Evolutionary conservation across 2,888 invertebrate genomes (phyloP), one percentile per base, ranked within the genome.

Genomic region (Heliconius ismenius): DNA sequence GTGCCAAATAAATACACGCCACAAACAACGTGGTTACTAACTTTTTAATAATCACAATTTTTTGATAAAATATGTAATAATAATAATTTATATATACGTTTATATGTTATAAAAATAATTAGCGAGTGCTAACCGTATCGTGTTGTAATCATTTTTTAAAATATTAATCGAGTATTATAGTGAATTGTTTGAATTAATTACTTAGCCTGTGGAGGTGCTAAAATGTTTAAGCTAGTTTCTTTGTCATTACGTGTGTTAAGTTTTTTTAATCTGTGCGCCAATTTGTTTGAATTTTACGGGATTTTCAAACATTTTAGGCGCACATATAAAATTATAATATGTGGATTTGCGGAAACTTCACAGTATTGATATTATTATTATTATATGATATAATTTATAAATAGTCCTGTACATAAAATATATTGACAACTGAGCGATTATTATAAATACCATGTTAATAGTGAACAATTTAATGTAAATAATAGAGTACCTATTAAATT

Each of bases 391-490:
- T 70, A 90, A 92, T 92, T 92, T 93, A 93, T 93, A 92, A 92
- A 92, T 92, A 93, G 91, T 90, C 89, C 87, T 94, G 93, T 94
- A 94, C 89, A 94, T 94, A 93, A 83, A 82, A 92, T 92, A 93
- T 93, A 94, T 93, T 93, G 92, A 92, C 92, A 92, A 92, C 89
- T 87, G 90, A 93, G 88, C 92, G 88, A 89, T 89, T 89, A 91
- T 91, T 92, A 93, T 92, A 93, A 93, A 92, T 92, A 92, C 92
- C 90, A 91, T 94, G 93, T 94, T 94, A 92, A 92, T 94, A 94
- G 93, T 89, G 91, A 93, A 93, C 93, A 93, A 93, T 93, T 93
- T 92, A 92, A 92, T 94, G 94, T 94, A 94, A 92, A 94, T 94
- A 93, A 93, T 93, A 93, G 93, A 93, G 87, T 92, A 92, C 91